These are phyloP conservation scores for Pseudochromis fuscus DNA, from an alignment of 2,797 vertebrate genomes.

Conservation along the genomic window DNA sequence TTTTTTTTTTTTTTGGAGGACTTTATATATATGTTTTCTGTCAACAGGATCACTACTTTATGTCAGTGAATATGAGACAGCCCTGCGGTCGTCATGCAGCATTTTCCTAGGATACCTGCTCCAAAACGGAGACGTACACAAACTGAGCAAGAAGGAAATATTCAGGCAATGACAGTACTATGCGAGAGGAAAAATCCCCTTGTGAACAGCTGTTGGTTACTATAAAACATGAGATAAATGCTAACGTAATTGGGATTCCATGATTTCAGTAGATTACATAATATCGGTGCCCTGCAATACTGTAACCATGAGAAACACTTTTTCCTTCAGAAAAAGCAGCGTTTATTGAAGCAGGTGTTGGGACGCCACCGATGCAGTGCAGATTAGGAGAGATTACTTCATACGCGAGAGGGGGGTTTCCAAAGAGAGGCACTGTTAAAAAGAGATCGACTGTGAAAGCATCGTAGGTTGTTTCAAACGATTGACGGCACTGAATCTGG, in stretches of 20 bases:
- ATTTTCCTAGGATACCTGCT: constrained; percentile 75
- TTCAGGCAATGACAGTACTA: constrained; percentile 36
- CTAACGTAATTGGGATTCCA: constrained; percentile 58
- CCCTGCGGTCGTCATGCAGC: constrained; percentile 44
- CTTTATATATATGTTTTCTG: constrained; percentile 42
- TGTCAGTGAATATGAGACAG: constrained; percentile 48
- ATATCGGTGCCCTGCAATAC: constrained; percentile 34
- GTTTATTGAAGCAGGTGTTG: constrained; percentile 49
- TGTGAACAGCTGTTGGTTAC: constrained; percentile 68
- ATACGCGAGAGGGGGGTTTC: constrained; percentile 10
- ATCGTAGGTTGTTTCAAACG: constrained; percentile 5
- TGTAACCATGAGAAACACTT: constrained; percentile 25
- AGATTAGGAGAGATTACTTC: constrained; percentile 37
- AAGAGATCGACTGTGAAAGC: constrained; percentile 1
- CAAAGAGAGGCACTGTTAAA: constrained; percentile 9
- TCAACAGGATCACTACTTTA: constrained; percentile 51
- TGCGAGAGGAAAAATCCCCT: constrained; percentile 60
- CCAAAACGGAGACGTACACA: constrained; percentile 65
- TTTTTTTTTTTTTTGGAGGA: too few relatives aligned
- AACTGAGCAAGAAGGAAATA: constrained; percentile 58
- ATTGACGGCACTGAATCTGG: constrained; percentile 24
- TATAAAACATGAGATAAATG: constrained; percentile 71
- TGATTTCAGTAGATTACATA: constrained; percentile 70
- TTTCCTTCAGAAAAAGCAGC: constrained; percentile 6
- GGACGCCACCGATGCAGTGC: constrained; percentile 16